Evolutionary conservation across 2,797 vertebrate genomes (phyloP).

Genomic region (Rhinoraja longicauda): DNA sequence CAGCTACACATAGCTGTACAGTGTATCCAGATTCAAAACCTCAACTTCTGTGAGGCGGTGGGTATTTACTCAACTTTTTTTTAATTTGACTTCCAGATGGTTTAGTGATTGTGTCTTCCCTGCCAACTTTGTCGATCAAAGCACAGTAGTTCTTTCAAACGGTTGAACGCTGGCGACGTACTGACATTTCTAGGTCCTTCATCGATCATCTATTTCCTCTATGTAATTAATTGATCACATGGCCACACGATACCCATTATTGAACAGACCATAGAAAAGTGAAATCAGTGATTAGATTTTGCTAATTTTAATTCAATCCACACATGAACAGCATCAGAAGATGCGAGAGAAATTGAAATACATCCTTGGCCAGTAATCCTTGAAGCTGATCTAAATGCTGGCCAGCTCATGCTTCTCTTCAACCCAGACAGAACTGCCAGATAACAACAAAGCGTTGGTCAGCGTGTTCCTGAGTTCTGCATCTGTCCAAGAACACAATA

Average conservation of each 20-base stretch:
- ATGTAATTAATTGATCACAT: background rate
- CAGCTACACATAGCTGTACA: background rate
- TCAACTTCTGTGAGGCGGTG: background rate
- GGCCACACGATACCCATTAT: background rate
- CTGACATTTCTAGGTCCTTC: background rate
- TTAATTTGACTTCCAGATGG: background rate
- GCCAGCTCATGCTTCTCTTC: no score
- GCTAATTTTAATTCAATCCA: background rate
- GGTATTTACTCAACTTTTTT: background rate
- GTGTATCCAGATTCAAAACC: background rate
- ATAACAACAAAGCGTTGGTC: no score
- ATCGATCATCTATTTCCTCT: background rate
- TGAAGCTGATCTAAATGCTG: background rate
- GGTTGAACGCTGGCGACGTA: background rate
- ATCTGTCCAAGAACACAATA: no score
- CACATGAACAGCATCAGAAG: background rate
- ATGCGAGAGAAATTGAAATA: background rate
- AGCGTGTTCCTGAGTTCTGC: no score
- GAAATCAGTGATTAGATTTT: background rate
- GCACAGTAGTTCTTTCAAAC: background rate
- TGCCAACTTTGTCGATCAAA: background rate
- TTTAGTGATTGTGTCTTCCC: background rate
- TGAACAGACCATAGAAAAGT: background rate
- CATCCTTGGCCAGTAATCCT: background rate
- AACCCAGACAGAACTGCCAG: no score